A percentile compares a stretch with the other conserved stretches of the same genome.
Evolutionary conservation across 2,113 vertebrate genomes (phyloP).

Genomic region (Triplophysa rosa): DNA sequence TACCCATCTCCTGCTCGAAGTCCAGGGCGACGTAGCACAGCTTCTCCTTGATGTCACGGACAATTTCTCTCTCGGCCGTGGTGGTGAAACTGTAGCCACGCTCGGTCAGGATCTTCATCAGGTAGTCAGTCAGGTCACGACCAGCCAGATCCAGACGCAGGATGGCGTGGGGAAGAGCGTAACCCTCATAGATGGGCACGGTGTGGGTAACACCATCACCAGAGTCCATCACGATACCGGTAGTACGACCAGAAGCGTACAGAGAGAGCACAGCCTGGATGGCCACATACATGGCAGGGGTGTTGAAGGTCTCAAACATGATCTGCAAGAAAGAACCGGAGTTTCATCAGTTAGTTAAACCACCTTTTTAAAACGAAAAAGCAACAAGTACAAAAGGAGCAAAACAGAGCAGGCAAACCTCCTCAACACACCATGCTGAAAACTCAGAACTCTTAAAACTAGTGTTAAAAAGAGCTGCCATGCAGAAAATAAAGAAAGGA

Average conservation of each 20-base stretch:
- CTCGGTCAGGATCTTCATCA: constrained; percentile 99
- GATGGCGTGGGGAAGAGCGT: constrained; percentile 95
- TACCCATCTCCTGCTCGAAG: constrained; percentile 98
- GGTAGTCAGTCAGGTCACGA: constrained; percentile 98
- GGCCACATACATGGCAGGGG: constrained; percentile 98
- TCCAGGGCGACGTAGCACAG: constrained; percentile 95
- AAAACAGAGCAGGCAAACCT: neutral
- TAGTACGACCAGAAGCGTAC: constrained; percentile 97
- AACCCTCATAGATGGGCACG: constrained; percentile 97
- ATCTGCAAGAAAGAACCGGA: constrained; percentile 70
- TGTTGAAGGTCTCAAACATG: constrained; percentile 99
- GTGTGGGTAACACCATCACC: constrained; percentile 98
- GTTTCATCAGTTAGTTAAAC: neutral
- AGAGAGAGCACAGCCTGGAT: constrained; percentile 98
- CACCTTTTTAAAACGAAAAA: neutral
- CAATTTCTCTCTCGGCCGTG: constrained; percentile 93
- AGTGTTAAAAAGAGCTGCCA: constrained; percentile 41
- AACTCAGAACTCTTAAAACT: neutral
- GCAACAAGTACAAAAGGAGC: neutral
- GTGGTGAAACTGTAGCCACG: constrained; percentile 97
- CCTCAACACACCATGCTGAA: constrained; percentile 1
- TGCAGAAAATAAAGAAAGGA: constrained; percentile 63
- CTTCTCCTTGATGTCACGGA: constrained; percentile 98
- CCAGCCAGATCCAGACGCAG: constrained; percentile 97
- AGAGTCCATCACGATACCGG: constrained; percentile 98